These are phyloP conservation scores for Paratilapia polleni DNA, from an alignment of 2,113 vertebrate genomes.

Conservation along the genomic window DNA sequence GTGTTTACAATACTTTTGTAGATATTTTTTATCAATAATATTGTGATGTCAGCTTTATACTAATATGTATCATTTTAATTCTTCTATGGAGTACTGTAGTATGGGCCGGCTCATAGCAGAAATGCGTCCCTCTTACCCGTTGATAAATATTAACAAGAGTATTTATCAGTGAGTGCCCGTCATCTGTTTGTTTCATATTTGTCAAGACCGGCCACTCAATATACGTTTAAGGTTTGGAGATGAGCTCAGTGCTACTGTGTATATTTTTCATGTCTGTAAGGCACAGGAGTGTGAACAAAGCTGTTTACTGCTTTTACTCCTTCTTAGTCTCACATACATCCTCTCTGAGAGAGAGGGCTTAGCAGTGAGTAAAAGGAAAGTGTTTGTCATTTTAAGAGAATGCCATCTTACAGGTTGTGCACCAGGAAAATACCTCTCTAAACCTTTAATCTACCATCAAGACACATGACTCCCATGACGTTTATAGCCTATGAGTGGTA, in stretches of 20 bases:
- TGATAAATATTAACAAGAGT: background rate
- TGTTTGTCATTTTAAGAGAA: constrained; percentile 53
- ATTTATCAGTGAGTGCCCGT: background rate
- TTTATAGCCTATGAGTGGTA: background rate
- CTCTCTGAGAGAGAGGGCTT: background rate
- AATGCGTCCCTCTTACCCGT: background rate
- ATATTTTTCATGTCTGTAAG: background rate
- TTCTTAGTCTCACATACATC: background rate
- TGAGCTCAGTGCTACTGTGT: background rate
- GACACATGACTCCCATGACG: background rate
- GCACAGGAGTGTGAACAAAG: background rate
- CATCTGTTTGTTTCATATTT: background rate
- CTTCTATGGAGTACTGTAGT: too few species aligned
- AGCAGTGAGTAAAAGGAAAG: constrained; percentile 1
- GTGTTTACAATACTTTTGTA: background rate
- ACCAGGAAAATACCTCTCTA: background rate
- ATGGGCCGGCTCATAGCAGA: too few species aligned
- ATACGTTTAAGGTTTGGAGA: background rate
- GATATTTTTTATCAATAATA: background rate
- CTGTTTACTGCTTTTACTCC: background rate
- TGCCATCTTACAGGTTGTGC: constrained; percentile 48
- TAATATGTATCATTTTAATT: too few species aligned
- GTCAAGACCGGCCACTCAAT: background rate
- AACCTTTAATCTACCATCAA: background rate
- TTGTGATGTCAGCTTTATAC: background rate